Evolutionary conservation across 2,113 vertebrate genomes (phyloP), one percentile per base, ranked within the genome.

Genomic region (Apeltes quadracus): DNA sequence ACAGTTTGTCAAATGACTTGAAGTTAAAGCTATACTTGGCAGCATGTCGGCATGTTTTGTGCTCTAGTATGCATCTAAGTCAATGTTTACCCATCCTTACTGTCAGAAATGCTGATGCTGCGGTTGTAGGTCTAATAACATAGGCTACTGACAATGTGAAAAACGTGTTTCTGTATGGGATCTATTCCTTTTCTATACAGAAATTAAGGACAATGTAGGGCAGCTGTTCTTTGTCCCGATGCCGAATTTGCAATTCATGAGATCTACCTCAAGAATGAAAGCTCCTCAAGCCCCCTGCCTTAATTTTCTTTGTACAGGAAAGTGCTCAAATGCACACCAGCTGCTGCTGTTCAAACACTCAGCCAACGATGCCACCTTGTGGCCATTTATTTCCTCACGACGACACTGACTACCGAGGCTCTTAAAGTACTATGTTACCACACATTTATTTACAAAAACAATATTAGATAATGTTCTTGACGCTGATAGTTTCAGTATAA

Each of bases 211-310:
- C 43, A 77, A 72, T 79, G 61, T 39, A 11, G 61, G 77, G 36
- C 82, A 82, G 73, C 63, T 75, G 86, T 65, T 76, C 76, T 71
- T 73, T 76, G 64, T 74, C 34, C 23, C 51, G 3, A 25, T 39
- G 27, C 54, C 44, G 1, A 76, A 88, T 84, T 82, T 84, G 84
- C 78, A 87, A 84, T 88, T 87, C 78, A 84, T 84, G 78, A 84
- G 62, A 34, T 82, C 78, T 70, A 62, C 15, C n/a, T 57, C 39
- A 67, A 76, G 83, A 82, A 78, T 66, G 72, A 69, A 76, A 76
- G 20, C 58, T 34, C 41, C 34, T 72, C 27, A 18, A 63, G 53
- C 59, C 43, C 68, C 50, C 34, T 53, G 66, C 56, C 53, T 41
- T 16, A 38, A 63, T 70, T 68, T 69, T 69, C 62, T 83, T 80